Conservation (phyloP, 2,113 vertebrate species). For the Peromyscus californicus region DNA sequence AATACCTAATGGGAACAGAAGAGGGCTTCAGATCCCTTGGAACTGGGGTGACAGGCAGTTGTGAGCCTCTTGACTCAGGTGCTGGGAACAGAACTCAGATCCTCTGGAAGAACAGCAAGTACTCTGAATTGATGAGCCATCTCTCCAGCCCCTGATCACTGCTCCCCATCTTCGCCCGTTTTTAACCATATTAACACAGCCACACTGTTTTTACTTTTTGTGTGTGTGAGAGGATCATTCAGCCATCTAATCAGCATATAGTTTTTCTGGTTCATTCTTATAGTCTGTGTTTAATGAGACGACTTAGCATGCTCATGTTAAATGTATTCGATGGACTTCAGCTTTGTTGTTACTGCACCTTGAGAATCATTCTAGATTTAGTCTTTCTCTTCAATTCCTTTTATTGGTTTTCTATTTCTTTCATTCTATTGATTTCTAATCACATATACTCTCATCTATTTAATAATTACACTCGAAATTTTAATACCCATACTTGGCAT, state of each 20-base stretch:
- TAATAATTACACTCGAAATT: neutral
- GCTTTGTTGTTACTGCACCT: neutral
- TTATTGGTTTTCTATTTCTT: slow-evolving; percentile 10
- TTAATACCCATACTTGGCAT: neutral
- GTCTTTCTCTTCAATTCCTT: neutral
- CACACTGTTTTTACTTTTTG: neutral
- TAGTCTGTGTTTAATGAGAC: neutral
- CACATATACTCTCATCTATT: neutral
- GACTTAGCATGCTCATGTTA: neutral
- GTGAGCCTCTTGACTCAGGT: neutral
- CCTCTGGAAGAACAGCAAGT: no score
- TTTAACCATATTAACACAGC: neutral
- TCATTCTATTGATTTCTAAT: neutral
- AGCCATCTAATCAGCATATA: neutral
- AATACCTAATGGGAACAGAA: neutral
- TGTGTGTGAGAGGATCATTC: neutral
- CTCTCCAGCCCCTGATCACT: neutral
- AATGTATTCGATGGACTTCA: neutral
- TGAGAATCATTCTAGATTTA: neutral
- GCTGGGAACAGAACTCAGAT: neutral
- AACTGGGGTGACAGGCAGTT: neutral
- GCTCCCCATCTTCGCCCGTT: neutral
- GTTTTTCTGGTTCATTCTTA: neutral
- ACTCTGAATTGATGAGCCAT: neutral
- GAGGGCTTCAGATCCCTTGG: neutral